Base-by-base conservation (phyloP, 2,797 vertebrate genomes). In the Eupleurogrammus muticus region DNA sequence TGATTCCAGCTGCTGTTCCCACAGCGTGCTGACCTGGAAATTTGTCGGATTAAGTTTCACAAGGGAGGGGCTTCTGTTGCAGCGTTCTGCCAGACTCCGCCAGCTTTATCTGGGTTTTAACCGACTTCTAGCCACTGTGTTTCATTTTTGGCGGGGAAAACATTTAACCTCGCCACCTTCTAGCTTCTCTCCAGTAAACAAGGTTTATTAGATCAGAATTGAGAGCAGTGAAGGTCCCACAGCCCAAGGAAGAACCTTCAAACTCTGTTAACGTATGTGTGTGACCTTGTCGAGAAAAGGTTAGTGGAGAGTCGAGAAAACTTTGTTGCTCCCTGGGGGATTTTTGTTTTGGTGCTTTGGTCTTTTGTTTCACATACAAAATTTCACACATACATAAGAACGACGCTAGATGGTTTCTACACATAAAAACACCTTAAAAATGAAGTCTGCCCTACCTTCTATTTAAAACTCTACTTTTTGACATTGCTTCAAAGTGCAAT, bases 161-260 rank as follows among this genome's bases (percentile, higher is more conserved):
- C 70, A 54, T 87, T 81, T 84, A 83, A 87, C 80, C 79, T 79
- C 56, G 28, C 34, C 54, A 51, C 21, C 60, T 60, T 62, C 19
- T 24, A 34, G 34, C 52, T 61, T 73, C 62, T 47, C 50, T 38
- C 51, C 47, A 64, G 68, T 84, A 78, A 87, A 87, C 68, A 86
- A 75, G 57, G 44, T 81, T 81, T 66, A 77, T 83, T 81, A 72
- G 60, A 67, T 79, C 72, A 68, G 42, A 83, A 75, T 11, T 70
- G 56, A 70, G 70, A 83, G 50, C 38, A 63, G 56, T 62, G 34
- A 6, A 63, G 49, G 51, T 71, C 67, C 54, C 48, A 24, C 42
- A 56, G 55, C 57, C 23, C 16, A 13, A 57, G 12, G 58, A 71
- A 20, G 24, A 58, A 21, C 48, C 71, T 53, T 24, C 42, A 56